Evolutionary conservation across 1,140 invertebrate species (phyloP), one percentile per base, ranked within the genome.

Genomic region (Diabrotica undecimpunctata): DNA sequence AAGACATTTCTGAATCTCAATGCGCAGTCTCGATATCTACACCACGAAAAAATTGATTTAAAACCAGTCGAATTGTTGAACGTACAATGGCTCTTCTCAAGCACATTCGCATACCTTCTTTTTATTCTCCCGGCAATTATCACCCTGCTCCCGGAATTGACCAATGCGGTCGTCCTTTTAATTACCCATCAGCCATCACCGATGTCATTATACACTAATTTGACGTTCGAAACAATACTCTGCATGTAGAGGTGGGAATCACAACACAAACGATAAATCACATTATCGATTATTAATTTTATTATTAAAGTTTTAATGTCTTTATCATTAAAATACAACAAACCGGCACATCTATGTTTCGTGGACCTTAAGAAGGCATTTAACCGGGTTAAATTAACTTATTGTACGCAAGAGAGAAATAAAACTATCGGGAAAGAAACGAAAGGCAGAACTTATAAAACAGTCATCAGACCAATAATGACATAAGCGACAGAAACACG

Each of bases 151-250:
- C 61, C 53, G 14, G 61, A 62, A 62, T 62, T 62, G 61, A 54
- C 61, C 61, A 62, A n/a, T 62, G 53, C 61, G 52, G 36, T 12
- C 52, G 54, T 54, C 54, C 46, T 62, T 62, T 54, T 54, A 62
- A 54, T 62, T 62, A 62, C 51, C 38, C 61, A 54, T 46, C 53
- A 54, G 54, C 61, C 61, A 62, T 52, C 61, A 39, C 35, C 53
- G 46, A 62, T 54, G 52, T 62, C 61, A 62, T 62, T 62, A 62
- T 62, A 54, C 12, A 62, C 61, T 62, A 55, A 62, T 62, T 55
- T 62, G 52, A 62, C 50, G 51, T 62, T 51, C 51, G 52, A 36
- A 54, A 53, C 61, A 55, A 62, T 55, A 62, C 25, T 54, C 35
- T 6, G 35, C 54, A 14, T 54, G n/a, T 46, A 46, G 41, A 46